Evolutionary conservation across 2,113 vertebrate species (phyloP).

Genomic region (Coptodon bakossiorum): DNA sequence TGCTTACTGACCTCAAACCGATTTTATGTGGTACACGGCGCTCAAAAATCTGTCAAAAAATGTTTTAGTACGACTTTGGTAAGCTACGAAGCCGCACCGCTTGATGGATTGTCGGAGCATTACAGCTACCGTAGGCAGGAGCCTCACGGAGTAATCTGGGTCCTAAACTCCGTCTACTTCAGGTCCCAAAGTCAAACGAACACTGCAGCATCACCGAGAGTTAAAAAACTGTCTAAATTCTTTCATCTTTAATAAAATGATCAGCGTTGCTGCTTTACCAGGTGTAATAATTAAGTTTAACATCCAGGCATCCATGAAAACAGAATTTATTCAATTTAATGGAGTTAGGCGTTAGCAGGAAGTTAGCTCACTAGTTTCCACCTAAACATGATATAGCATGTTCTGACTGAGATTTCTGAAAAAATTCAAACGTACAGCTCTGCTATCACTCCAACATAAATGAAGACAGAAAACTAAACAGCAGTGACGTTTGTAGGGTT

Average conservation of each 20-base stretch:
- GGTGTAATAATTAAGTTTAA: neutral
- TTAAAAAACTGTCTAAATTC: neutral
- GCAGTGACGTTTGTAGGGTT: no score
- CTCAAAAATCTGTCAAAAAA: neutral
- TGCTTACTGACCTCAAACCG: neutral
- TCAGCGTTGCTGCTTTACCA: accelerated
- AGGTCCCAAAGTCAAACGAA: neutral
- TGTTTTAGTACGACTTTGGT: neutral
- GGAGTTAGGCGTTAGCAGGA: neutral
- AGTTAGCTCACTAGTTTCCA: neutral
- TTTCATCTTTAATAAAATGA: neutral
- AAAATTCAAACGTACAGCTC: no score
- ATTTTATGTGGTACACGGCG: neutral
- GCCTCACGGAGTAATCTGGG: neutral
- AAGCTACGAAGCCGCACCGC: accelerated
- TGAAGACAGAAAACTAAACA: no score
- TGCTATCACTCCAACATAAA: no score
- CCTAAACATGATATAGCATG: neutral
- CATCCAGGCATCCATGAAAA: neutral
- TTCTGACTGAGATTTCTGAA: neutral
- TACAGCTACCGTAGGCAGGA: accelerated
- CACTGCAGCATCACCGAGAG: accelerated
- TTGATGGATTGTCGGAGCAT: neutral
- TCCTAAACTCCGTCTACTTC: accelerated
- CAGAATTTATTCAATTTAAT: neutral